Base-by-base conservation (phyloP, 2,797 vertebrate genomes). In the Anisognathus igniventris region DNA sequence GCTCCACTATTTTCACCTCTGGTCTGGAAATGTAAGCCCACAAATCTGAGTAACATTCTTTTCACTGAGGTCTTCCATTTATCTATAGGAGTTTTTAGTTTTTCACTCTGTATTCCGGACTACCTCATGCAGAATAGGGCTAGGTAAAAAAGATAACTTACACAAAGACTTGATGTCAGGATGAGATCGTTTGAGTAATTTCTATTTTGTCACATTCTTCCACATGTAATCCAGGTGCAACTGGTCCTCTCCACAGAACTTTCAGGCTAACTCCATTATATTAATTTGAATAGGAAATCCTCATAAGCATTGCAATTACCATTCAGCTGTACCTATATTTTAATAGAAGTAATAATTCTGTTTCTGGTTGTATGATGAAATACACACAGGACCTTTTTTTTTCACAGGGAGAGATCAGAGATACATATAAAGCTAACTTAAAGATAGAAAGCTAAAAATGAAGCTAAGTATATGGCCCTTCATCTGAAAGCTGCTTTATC, bases 131-230 rank as follows among this genome's bases (percentile, higher is more conserved):
- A 40, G 91, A 91, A 77, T 16, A 65, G 3, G 22, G 7, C 15
- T 61, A 68, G 31, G 37, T 68, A 53, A 86, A 88, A 73, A 51
- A 72, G 42, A 65, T 33, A 79, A 64, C 58, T 31, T 88, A 61
- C 47, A 74, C 10, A 53, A 86, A 62, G 33, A n/a, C 71, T 89
- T 72, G 39, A 44, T 75, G n/a, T 58, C 92, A 90, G 91, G 84
- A 86, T 88, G 82, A 64, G 37, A 65, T 68, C 24, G 86, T 95
- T 92, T 95, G 67, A 22, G 66, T 88, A 80, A 78, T 95, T 96
- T 95, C 71, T 96, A 53, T 91, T 97, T 95, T 95, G 71, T 90
- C 79, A 90, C 58, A 88, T 96, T 92, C 67, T 95, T 96, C 83
- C 25, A 44, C 93, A 66, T 75, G 64, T 93, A 95, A 96, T 92